These are phyloP conservation scores for Oxytorus armatus DNA, from an alignment of 2,888 invertebrate species.

Conservation along the genomic window DNA sequence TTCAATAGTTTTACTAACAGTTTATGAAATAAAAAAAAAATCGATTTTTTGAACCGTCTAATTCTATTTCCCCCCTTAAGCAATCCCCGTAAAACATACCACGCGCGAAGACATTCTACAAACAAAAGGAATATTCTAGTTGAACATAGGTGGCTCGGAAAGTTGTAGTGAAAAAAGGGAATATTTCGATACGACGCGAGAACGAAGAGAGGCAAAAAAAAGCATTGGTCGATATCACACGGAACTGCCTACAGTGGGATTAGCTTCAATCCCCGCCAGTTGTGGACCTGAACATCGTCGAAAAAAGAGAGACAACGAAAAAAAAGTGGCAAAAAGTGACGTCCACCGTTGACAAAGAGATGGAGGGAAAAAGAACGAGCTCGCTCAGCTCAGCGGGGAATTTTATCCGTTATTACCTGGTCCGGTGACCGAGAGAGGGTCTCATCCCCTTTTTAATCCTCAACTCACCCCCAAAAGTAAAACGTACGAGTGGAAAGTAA, in stretches of 20 bases:
- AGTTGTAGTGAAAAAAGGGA: background rate
- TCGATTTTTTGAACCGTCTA: too few relatives aligned
- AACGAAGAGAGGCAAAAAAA: conserved; percentile 11
- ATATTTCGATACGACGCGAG: conserved; percentile 12
- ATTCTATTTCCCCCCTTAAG: background rate
- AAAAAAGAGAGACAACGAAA: conserved; percentile 31
- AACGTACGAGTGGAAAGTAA: background rate
- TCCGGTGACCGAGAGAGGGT: conserved; percentile 16
- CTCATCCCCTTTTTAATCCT: conserved; percentile 22
- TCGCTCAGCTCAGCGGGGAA: conserved; percentile 28
- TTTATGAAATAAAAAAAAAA: too few relatives aligned
- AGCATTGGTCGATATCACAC: conserved; percentile 42
- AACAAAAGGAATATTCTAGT: background rate
- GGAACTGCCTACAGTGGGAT: conserved; percentile 50
- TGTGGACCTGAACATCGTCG: conserved; percentile 3
- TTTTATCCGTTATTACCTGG: conserved; percentile 47
- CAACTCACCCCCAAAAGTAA: background rate
- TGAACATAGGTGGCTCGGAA: background rate
- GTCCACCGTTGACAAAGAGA: conserved; percentile 7
- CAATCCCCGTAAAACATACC: background rate
- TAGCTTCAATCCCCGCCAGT: conserved; percentile 46
- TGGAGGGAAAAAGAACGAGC: conserved; percentile 19
- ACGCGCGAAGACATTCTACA: background rate
- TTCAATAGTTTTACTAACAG: too few relatives aligned
- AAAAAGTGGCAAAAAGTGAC: conserved; percentile 21